These are phyloP conservation scores for Poeciliopsis gracilis DNA, from an alignment of 2,797 vertebrate species.

Conservation along the genomic window DNA sequence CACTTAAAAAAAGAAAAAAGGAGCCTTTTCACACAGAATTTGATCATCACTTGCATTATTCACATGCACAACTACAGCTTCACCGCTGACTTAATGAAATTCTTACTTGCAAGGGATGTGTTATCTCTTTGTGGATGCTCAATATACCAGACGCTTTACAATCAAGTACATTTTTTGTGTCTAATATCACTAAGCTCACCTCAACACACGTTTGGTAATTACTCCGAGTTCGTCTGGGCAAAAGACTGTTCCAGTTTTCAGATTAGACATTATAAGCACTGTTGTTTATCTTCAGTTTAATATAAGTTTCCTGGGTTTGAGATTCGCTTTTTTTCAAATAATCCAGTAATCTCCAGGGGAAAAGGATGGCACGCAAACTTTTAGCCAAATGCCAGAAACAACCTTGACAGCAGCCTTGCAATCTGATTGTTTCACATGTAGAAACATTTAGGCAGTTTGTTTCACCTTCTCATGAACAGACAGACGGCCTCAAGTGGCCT, in stretches of 20 bases:
- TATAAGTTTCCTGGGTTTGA: constrained; percentile 19
- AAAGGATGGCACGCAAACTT: constrained; percentile 87
- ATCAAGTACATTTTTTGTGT: neutral
- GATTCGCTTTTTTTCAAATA: constrained; percentile 18
- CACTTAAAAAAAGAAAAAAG: neutral
- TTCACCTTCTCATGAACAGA: constrained; percentile 98
- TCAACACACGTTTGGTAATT: neutral
- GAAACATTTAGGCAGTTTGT: constrained; percentile 99
- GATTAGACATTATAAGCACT: neutral
- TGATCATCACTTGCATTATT: neutral
- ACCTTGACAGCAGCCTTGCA: constrained; percentile 97
- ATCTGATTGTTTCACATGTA: constrained; percentile 97
- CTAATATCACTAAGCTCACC: neutral
- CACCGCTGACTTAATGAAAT: neutral
- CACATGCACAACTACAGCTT: neutral
- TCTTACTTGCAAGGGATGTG: neutral
- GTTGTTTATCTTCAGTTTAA: neutral
- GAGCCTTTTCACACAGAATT: neutral
- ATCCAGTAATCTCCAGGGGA: constrained; percentile 49
- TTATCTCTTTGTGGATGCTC: neutral
- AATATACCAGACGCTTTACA: neutral
- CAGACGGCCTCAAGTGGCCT: constrained; percentile 86
- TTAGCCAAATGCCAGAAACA: constrained; percentile 98
- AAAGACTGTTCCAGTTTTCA: constrained; percentile 45
- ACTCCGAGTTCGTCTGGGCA: constrained; percentile 20